A percentile compares a stretch with the other conserved stretches of the same genome.
Evolutionary conservation across 2,797 vertebrate genomes (phyloP).

Genomic region (Protonibea diacanthus): DNA sequence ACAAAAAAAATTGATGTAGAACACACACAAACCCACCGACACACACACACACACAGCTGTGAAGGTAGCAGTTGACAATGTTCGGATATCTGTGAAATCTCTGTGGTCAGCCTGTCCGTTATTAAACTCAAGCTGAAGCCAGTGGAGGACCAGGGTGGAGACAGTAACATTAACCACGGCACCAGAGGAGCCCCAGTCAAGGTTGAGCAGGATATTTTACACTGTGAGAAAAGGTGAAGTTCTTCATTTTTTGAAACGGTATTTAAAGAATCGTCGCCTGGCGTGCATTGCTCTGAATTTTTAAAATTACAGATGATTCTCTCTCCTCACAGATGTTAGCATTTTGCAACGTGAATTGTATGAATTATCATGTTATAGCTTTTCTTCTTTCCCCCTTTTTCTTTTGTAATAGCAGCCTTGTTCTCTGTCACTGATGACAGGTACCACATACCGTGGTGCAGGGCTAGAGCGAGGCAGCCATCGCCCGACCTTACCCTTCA

Average conservation of each 20-base stretch:
- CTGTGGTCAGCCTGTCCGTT: slow-evolving; percentile 65
- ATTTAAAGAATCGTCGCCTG: slow-evolving; percentile 9
- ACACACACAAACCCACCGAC: neutral
- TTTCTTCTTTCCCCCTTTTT: neutral
- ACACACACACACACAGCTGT: slow-evolving; percentile 9
- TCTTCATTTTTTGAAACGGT: slow-evolving; percentile 5
- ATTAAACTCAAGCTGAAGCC: slow-evolving; percentile 30
- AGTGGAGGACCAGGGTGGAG: slow-evolving; percentile 45
- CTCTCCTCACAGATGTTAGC: slow-evolving; percentile 36
- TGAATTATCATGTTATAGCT: slow-evolving; percentile 1
- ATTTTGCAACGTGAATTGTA: slow-evolving; percentile 21
- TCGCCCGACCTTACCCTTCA: neutral
- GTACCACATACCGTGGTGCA: neutral
- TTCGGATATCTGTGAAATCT: slow-evolving; percentile 68
- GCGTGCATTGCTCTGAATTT: neutral
- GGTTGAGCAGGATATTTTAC: slow-evolving; percentile 39
- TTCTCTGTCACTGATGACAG: neutral
- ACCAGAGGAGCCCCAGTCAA: slow-evolving; percentile 54
- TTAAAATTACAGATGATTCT: slow-evolving; percentile 16
- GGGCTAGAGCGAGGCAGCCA: neutral
- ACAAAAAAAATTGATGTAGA: neutral
- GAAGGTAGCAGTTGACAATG: slow-evolving; percentile 39
- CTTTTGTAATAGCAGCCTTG: slow-evolving; percentile 1
- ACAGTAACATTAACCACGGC: slow-evolving; percentile 68
- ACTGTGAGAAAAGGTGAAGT: slow-evolving; percentile 14